A percentile compares a stretch with the other conserved stretches of the same genome.
Conservation (phyloP, 2,113 vertebrate genomes). For the Apeltes quadracus region DNA sequence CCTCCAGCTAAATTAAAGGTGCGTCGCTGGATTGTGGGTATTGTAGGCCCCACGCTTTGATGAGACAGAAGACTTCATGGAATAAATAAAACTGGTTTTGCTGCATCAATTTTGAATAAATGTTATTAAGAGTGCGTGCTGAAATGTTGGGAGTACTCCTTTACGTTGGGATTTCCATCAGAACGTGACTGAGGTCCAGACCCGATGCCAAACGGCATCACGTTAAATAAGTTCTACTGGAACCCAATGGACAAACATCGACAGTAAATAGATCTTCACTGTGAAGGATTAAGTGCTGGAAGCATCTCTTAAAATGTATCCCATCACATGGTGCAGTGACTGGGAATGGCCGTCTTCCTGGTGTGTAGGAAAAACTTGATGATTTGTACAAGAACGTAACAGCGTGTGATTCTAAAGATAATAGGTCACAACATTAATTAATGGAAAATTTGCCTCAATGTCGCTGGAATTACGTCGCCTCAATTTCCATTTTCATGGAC, state of each 20-base stretch:
- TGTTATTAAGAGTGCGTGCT: not conserved
- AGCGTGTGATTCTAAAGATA: not conserved
- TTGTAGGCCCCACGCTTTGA: not conserved
- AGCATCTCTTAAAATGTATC: not conserved
- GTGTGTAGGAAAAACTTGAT: slow-evolving; percentile 1
- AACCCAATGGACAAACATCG: not conserved
- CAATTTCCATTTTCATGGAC: slow-evolving; percentile 22
- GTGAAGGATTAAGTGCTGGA: not conserved
- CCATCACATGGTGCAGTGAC: slow-evolving; percentile 8
- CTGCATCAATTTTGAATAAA: not conserved
- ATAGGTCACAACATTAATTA: slow-evolving; percentile 20
- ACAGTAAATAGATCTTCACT: not conserved
- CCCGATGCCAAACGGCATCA: not conserved
- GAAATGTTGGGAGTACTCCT: not conserved
- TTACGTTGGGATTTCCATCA: not conserved
- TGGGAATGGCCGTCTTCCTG: slow-evolving; percentile 17
- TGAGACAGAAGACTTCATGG: too few species aligned
- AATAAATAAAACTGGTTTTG: not conserved
- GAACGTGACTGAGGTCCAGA: not conserved
- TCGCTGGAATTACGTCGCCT: not conserved
- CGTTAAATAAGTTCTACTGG: not conserved
- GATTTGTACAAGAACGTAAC: too few species aligned
- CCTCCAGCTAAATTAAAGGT: not conserved
- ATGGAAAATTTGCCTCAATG: slow-evolving; percentile 16
- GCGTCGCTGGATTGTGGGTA: not conserved